phyloP scores from a whole-genome alignment of 1,140 invertebrate species.

The Thaumetopoea pityocampa region DNA sequence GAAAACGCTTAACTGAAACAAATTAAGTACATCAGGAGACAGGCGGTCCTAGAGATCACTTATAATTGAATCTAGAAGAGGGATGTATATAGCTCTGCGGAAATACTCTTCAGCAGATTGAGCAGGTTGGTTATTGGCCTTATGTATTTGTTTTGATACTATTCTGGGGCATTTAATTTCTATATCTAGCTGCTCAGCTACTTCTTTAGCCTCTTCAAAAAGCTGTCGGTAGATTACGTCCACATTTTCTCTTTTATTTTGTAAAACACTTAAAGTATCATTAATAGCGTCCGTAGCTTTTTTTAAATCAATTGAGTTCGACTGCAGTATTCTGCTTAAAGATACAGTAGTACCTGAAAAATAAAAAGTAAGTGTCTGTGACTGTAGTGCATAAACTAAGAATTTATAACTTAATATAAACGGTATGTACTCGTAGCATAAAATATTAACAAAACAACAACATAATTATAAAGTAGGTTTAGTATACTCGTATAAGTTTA shows the following conservation, averaged over 20 bases:
- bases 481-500: too few relatives aligned
- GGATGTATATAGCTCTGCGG: constrained; percentile 14
- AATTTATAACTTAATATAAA: too few relatives aligned
- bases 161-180: constrained; percentile 10
- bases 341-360: too few relatives aligned
- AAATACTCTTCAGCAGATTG: constrained; percentile 6
- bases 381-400: too few relatives aligned
- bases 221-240: constrained; percentile 4
- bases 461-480: too few relatives aligned
- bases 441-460: too few relatives aligned
- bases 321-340: too few relatives aligned
- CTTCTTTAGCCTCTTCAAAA: constrained; percentile 3
- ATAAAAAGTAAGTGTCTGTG: too few relatives aligned
- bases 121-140: constrained; percentile 5
- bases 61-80: constrained; percentile 14
- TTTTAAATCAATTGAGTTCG: too few relatives aligned
- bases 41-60: constrained; percentile 10
- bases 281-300: too few relatives aligned
- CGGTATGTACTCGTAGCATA: too few relatives aligned
- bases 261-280: constrained; percentile 1
- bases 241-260: constrained; percentile 10
- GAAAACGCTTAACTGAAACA: constrained; percentile 7
- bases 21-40: constrained; percentile 14
- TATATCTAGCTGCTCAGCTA: constrained; percentile 9
- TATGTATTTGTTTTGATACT: constrained; percentile 6